Conservation (phyloP, 2,888 invertebrate genomes). For the Plemyria rubiginata region DNA sequence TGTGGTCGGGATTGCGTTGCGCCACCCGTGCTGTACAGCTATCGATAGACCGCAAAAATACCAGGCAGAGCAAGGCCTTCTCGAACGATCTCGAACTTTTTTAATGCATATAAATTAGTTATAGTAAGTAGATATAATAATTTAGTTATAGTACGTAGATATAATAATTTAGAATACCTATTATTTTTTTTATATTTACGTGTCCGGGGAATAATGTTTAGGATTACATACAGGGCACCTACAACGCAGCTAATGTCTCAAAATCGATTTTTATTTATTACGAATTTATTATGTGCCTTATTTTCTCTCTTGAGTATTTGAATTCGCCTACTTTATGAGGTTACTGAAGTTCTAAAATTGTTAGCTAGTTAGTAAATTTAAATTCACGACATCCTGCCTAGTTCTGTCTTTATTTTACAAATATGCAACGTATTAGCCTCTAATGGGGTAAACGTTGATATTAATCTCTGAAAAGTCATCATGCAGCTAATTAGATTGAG, state of each 20-base stretch:
- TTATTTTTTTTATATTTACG: no score
- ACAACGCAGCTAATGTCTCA: background rate
- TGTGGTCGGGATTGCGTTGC: constrained; percentile 13
- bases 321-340: background rate
- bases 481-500: constrained; percentile 10
- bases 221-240: background rate
- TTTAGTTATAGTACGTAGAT: background rate
- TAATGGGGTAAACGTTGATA: constrained; percentile 9
- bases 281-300: no score
- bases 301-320: no score
- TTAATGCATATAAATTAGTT: background rate
- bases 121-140: background rate
- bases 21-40: constrained; percentile 16
- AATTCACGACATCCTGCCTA: background rate
- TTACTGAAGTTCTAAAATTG: background rate
- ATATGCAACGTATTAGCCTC: background rate
- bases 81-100: constrained; percentile 1
- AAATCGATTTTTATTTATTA: no score
- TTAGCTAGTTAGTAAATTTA: no score
- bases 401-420: background rate
- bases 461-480: constrained; percentile 10
- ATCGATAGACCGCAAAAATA: constrained; percentile 23
- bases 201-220: background rate
- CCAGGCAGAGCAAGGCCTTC: constrained; percentile 17
- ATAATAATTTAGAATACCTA: background rate